Evolutionary conservation across 2,797 vertebrate genomes (phyloP).

Genomic region (Cynodonichthys magdalenae): DNA sequence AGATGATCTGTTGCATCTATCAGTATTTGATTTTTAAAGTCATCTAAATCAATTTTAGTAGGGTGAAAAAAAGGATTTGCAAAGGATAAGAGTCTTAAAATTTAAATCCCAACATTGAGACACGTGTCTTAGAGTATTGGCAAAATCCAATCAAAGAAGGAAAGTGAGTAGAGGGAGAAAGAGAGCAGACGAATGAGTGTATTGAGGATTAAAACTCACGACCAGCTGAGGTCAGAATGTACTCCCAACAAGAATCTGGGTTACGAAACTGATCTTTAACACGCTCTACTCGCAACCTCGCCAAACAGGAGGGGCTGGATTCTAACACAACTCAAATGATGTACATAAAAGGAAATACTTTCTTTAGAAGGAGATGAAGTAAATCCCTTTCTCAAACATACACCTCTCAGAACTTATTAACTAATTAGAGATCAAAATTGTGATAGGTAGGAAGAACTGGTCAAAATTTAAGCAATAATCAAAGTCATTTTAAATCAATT

Average conservation of each 20-base stretch:
- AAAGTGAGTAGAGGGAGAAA: conserved; percentile 38
- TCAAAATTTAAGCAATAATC: conserved; percentile 1
- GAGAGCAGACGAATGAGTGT: conserved; percentile 39
- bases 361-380: neutral
- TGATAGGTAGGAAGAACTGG: no score
- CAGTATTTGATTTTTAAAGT: conserved; percentile 36
- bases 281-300: conserved; percentile 7
- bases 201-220: conserved; percentile 63
- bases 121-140: conserved; percentile 45
- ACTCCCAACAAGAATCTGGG: conserved; percentile 45
- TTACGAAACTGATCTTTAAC: conserved; percentile 57
- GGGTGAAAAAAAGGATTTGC: conserved; percentile 52
- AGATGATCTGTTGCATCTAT: conserved; percentile 16
- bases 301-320: conserved; percentile 8
- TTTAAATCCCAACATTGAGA: conserved; percentile 50
- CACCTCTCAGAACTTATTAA: neutral
- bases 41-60: conserved; percentile 45
- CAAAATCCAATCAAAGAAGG: conserved; percentile 64
- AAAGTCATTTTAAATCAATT: neutral
- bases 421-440: neutral
- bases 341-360: neutral
- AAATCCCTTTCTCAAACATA: neutral
- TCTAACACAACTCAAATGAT: conserved; percentile 2
- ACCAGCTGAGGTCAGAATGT: conserved; percentile 62
- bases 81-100: conserved; percentile 63